Evolutionary conservation across 2,888 invertebrate genomes (phyloP).

Genomic region (Lycophotia porphyrea): DNA sequence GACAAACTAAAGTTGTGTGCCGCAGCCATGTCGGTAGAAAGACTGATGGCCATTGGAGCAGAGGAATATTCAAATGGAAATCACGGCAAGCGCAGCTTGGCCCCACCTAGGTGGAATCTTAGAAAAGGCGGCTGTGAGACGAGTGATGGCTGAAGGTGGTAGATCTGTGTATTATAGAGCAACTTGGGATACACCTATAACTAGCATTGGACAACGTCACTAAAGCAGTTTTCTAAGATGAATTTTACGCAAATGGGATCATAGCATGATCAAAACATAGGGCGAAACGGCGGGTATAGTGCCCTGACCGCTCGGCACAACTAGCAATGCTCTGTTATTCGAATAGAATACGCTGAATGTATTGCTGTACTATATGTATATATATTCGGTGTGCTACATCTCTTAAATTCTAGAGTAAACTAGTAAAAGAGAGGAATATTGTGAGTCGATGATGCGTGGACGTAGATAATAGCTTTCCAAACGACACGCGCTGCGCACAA

Average conservation of each 20-base stretch:
- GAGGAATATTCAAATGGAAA: not conserved
- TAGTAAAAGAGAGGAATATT: slow-evolving; percentile 43
- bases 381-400: slow-evolving; percentile 23
- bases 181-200: not conserved
- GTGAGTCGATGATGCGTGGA: slow-evolving; percentile 68
- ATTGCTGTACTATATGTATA: slow-evolving; percentile 5
- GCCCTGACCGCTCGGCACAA: not conserved
- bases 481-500: slow-evolving; percentile 51
- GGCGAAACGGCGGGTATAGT: slow-evolving; percentile 1
- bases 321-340: not conserved
- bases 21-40: not conserved
- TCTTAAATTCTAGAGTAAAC: slow-evolving; percentile 44
- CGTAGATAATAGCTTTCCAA: slow-evolving; percentile 72
- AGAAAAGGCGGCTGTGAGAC: not conserved
- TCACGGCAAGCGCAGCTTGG: not conserved
- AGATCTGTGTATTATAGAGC: not conserved
- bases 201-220: not conserved
- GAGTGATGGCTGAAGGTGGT: not conserved
- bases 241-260: not conserved
- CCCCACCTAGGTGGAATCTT: too few species aligned
- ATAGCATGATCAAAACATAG: not conserved
- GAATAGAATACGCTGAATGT: slow-evolving; percentile 14
- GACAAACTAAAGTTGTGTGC: not conserved
- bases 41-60: not conserved
- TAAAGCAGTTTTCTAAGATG: not conserved